phyloP scores from a whole-genome alignment of 2,888 invertebrate species.

The Gasteruption jaculator region DNA sequence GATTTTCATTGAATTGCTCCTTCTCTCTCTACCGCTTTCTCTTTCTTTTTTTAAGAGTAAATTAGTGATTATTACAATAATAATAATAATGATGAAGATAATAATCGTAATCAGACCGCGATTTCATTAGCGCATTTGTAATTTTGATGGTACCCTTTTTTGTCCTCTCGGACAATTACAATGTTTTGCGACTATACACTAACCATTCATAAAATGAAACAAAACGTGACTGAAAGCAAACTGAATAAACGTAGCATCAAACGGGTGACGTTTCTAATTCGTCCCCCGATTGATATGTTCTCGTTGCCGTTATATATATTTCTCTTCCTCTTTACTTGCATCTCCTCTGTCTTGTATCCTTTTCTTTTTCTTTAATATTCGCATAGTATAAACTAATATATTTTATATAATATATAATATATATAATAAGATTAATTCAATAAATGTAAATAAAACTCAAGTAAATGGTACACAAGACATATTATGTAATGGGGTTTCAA shows the following conservation, averaged over 20 bases:
- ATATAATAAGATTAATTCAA: conserved; percentile 32
- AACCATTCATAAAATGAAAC: no score
- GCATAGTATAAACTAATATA: conserved; percentile 26
- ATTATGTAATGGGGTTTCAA: conserved; percentile 34
- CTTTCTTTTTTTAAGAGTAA: conserved; percentile 14
- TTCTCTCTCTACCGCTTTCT: conserved; percentile 6
- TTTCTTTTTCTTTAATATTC: conserved; percentile 21
- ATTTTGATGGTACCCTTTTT: no score
- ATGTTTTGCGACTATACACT: no score
- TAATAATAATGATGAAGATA: conserved; percentile 23
- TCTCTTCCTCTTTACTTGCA: conserved; percentile 3
- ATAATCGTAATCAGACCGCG: conserved; percentile 10
- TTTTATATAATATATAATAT: conserved; percentile 17
- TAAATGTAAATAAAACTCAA: conserved; percentile 34
- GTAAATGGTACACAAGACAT: conserved; percentile 40
- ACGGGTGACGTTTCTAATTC: no score
- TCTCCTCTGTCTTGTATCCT: conserved; percentile 11
- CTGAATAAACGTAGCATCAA: no score
- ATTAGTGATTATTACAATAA: conserved; percentile 28
- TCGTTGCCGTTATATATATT: no score
- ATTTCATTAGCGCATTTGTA: no score
- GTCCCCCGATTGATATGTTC: no score
- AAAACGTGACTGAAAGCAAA: no score
- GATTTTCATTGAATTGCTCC: no score
- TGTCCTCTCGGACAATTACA: no score